Conservation (phyloP, 2,797 vertebrate genomes). For the Cichlasoma orientale region DNA sequence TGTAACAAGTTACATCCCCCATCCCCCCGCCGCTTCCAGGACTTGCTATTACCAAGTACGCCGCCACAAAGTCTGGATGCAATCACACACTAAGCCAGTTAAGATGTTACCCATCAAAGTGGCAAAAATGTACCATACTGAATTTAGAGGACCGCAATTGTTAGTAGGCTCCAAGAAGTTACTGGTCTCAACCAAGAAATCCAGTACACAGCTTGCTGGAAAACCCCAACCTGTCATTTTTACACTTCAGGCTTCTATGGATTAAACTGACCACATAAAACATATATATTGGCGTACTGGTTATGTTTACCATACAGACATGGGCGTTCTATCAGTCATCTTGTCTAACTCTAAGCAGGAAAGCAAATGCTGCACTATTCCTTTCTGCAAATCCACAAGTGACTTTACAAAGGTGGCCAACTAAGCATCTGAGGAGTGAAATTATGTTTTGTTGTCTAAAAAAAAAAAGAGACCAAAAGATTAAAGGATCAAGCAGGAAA, state of each 20-base stretch:
- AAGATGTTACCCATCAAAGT: not conserved
- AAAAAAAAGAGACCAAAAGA: conserved; percentile 58
- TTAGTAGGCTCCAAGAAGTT: not conserved
- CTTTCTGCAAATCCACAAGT: conserved; percentile 41
- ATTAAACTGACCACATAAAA: not conserved
- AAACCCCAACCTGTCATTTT: not conserved
- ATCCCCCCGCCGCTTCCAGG: not conserved
- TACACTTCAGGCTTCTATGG: not conserved
- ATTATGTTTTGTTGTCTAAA: conserved; percentile 59
- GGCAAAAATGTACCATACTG: not conserved
- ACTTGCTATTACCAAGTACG: not conserved
- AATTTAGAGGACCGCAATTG: not conserved
- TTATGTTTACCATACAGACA: not conserved
- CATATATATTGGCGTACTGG: too few relatives aligned
- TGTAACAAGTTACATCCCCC: not conserved
- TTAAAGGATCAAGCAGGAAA: conserved; percentile 72
- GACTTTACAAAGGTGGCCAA: conserved; percentile 19
- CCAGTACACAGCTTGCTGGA: not conserved
- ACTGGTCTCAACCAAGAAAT: not conserved
- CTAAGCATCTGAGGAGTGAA: conserved; percentile 54
- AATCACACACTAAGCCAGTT: not conserved
- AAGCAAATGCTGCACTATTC: not conserved
- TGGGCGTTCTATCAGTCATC: not conserved
- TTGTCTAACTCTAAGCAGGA: not conserved
- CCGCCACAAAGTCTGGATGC: not conserved